phyloP scores from a whole-genome alignment of 2,888 invertebrate genomes.

The Acronicta alni region DNA sequence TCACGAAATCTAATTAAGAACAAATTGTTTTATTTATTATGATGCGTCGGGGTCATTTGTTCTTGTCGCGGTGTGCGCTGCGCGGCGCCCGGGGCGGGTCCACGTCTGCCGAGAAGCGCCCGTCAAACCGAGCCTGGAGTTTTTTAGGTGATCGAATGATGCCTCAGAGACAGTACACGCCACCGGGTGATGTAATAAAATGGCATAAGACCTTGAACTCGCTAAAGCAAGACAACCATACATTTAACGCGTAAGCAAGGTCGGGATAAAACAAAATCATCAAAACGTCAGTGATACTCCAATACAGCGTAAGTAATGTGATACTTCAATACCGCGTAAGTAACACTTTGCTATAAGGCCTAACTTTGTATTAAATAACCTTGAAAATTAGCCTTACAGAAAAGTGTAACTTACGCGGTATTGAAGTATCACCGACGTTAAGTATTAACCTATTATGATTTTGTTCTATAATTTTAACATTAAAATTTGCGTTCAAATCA shows the following conservation, averaged over 20 bases:
- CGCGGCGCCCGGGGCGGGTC: slow-evolving; percentile 85
- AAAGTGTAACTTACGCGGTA: too few relatives aligned
- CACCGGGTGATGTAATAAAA: slow-evolving; percentile 50
- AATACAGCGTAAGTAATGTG: too few relatives aligned
- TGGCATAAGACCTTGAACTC: slow-evolving; percentile 54
- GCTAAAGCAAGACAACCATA: slow-evolving; percentile 12
- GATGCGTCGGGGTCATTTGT: slow-evolving; percentile 89
- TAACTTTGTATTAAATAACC: too few relatives aligned
- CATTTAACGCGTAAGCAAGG: slow-evolving; percentile 6
- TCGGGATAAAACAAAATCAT: too few relatives aligned
- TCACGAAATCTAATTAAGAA: slow-evolving; percentile 90
- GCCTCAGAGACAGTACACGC: slow-evolving; percentile 51
- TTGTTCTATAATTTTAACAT: too few relatives aligned
- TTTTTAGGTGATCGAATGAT: slow-evolving; percentile 64
- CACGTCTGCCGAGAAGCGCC: slow-evolving; percentile 61
- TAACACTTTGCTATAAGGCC: too few relatives aligned
- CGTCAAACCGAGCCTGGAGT: slow-evolving; percentile 57
- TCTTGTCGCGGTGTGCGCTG: slow-evolving; percentile 76
- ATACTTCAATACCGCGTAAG: too few relatives aligned
- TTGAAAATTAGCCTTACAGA: too few relatives aligned
- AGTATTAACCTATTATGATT: too few relatives aligned
- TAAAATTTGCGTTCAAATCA: too few relatives aligned
- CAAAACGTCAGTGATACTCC: too few relatives aligned
- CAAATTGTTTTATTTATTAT: slow-evolving; percentile 90
- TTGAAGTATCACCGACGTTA: too few relatives aligned